Evolutionary conservation across 2,113 vertebrate species (phyloP).

Genomic region (Dendrocopos noguchii): DNA sequence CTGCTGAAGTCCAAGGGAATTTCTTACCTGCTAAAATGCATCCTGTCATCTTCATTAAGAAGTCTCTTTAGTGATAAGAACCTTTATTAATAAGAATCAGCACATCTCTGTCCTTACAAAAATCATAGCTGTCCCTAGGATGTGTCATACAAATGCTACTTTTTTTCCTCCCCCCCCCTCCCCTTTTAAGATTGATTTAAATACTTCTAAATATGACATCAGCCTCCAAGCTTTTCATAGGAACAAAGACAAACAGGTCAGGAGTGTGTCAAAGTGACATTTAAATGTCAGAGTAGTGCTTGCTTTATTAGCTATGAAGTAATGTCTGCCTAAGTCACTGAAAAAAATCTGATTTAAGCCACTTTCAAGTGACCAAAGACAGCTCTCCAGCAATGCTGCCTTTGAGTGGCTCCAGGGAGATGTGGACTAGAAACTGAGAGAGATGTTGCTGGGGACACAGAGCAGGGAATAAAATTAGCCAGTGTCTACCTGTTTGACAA

Average conservation of each 20-base stretch:
- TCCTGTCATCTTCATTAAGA: not conserved
- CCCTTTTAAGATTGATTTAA: not conserved
- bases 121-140: not conserved
- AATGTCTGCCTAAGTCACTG: slow-evolving; percentile 37
- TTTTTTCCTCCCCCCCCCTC: not conserved
- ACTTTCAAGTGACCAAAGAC: slow-evolving; percentile 36
- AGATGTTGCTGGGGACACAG: not conserved
- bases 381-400: not conserved
- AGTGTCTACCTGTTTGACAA: not conserved
- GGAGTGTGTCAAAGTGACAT: slow-evolving; percentile 48
- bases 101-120: not conserved
- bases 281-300: slow-evolving; percentile 60
- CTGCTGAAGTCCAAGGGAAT: not conserved
- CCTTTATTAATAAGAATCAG: not conserved
- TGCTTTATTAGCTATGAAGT: slow-evolving; percentile 61
- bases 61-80: not conserved
- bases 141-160: not conserved
- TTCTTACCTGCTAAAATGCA: not conserved
- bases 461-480: not conserved
- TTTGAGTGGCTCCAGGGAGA: slow-evolving; percentile 13
- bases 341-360: not conserved
- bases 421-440: not conserved
- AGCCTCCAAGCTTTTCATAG: slow-evolving; percentile 17
- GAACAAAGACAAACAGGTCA: slow-evolving; percentile 37
- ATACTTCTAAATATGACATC: slow-evolving; percentile 28